Evolutionary conservation across 2,888 invertebrate species (phyloP).

Genomic region (Theretra japonica): DNA sequence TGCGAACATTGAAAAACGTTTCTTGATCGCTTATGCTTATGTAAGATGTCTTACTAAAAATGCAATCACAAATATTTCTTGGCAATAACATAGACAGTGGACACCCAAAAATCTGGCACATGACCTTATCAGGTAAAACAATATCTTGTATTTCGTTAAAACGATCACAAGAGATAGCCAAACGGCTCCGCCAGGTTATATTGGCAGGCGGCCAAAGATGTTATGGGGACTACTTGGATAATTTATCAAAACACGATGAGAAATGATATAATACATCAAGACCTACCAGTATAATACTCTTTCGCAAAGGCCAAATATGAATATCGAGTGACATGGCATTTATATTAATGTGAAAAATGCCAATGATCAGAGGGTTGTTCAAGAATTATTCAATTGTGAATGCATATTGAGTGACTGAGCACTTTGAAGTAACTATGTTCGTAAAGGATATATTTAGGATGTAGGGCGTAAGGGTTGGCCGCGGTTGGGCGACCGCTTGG

Average conservation of each 20-base stretch:
- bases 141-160: background rate
- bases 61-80: background rate
- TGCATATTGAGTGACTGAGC: background rate
- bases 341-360: conserved; percentile 22
- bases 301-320: background rate
- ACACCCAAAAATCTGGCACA: conserved; percentile 1
- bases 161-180: background rate
- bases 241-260: conserved; percentile 6
- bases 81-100: background rate
- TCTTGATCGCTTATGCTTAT: too few relatives aligned
- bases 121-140: background rate
- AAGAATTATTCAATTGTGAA: conserved; percentile 12
- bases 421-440: background rate
- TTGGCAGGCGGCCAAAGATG: conserved; percentile 27
- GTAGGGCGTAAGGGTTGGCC: too few relatives aligned
- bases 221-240: conserved; percentile 9
- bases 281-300: background rate
- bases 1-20: too few relatives aligned
- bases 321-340: background rate
- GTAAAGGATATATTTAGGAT: background rate
- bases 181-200: conserved; percentile 9
- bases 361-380: background rate
- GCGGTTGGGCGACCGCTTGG: too few relatives aligned
- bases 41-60: background rate
- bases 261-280: conserved; percentile 9